Evolutionary conservation across 2,888 invertebrate genomes (phyloP).

Genomic region (Drosophila borborema): DNA sequence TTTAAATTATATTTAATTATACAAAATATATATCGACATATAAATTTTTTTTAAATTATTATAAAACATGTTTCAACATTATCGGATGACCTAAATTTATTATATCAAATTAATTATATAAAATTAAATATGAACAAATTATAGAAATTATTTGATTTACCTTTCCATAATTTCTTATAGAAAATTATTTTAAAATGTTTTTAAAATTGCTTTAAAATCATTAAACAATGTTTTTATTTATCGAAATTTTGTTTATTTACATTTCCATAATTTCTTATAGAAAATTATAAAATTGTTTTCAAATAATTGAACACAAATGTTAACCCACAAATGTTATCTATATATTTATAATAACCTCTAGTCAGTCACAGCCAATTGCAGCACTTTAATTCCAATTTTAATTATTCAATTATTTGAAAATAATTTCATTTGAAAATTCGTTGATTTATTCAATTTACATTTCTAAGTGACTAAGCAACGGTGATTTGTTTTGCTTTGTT

Average conservation of each 20-base stretch:
- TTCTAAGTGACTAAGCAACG: not conserved
- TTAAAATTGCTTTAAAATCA: too few species aligned
- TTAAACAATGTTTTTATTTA: not conserved
- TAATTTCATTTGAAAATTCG: conserved; percentile 1
- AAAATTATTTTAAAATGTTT: too few species aligned
- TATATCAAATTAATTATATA: not conserved
- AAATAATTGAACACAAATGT: not conserved
- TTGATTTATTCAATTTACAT: conserved; percentile 6
- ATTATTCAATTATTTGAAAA: not conserved
- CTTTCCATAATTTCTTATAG: too few species aligned
- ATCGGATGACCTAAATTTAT: not conserved
- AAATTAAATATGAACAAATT: not conserved
- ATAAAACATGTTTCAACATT: not conserved
- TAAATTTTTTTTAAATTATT: too few species aligned
- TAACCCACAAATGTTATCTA: not conserved
- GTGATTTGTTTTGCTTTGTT: not conserved
- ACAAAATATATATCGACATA: too few species aligned
- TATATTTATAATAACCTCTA: too few species aligned
- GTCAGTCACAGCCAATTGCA: not conserved
- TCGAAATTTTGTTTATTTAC: not conserved
- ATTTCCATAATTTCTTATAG: not conserved
- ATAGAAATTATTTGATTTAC: not conserved
- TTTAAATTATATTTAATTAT: not conserved
- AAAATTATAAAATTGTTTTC: not conserved
- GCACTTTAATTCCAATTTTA: not conserved